phyloP scores from a whole-genome alignment of 1,140 invertebrate species.

The Dendrolimus punctatus region DNA sequence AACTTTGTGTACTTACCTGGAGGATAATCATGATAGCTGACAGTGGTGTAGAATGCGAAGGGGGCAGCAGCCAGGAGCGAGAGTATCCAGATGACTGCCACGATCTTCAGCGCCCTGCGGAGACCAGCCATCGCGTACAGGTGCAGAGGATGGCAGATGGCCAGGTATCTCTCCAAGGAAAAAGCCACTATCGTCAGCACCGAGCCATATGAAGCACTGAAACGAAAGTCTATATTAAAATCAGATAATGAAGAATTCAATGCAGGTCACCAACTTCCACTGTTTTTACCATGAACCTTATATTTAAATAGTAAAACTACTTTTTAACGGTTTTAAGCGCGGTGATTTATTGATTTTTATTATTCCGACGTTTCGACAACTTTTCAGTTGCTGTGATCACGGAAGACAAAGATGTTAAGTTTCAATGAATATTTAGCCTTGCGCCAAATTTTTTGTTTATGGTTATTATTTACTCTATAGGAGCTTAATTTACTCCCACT shows the following conservation, averaged over 20 bases:
- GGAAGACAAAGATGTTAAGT: too few species aligned
- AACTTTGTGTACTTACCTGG: conserved; percentile 62
- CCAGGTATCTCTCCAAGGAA: conserved; percentile 89
- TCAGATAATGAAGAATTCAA: background rate
- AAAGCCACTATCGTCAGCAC: conserved; percentile 93
- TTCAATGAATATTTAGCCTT: too few species aligned
- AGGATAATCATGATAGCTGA: conserved; percentile 82
- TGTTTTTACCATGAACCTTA: too few species aligned
- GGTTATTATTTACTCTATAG: too few species aligned
- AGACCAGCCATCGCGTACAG: conserved; percentile 86
- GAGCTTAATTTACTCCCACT: too few species aligned
- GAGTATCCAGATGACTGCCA: conserved; percentile 84
- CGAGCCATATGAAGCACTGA: conserved; percentile 89
- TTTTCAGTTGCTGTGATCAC: too few species aligned
- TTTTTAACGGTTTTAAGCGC: too few species aligned
- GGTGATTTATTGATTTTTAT: too few species aligned
- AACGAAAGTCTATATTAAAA: conserved; percentile 1
- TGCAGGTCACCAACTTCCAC: too few species aligned
- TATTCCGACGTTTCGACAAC: too few species aligned
- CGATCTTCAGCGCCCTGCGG: conserved; percentile 85
- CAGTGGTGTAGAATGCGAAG: conserved; percentile 80
- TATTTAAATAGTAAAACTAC: too few species aligned
- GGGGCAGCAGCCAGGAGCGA: conserved; percentile 85
- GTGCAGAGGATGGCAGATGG: conserved; percentile 92
- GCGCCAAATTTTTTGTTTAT: too few species aligned